Conservation (phyloP, 2,113 vertebrate genomes). For the Albula glossodonta region DNA sequence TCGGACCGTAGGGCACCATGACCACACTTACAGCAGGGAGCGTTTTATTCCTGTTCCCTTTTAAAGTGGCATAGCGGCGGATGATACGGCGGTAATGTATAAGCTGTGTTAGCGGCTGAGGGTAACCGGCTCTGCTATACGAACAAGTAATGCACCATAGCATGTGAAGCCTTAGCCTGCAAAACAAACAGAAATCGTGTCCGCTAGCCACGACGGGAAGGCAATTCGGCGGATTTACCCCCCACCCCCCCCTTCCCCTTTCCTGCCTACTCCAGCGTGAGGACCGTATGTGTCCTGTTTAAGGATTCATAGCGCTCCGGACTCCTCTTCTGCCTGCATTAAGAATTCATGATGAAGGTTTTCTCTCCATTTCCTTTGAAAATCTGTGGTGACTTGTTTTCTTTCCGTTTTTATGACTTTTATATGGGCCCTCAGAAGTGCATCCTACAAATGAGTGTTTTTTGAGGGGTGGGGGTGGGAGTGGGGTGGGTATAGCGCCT, state of each 20-base stretch:
- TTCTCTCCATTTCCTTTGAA: constrained; percentile 7
- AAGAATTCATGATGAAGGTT: constrained; percentile 6
- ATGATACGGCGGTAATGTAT: background rate
- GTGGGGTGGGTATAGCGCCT: too few species aligned
- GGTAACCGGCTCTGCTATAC: background rate
- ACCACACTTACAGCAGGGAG: background rate
- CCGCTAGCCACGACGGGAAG: background rate
- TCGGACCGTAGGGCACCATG: background rate
- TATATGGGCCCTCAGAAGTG: background rate
- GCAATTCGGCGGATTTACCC: background rate
- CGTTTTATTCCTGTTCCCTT: background rate
- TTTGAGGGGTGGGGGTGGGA: too few species aligned
- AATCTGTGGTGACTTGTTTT: background rate
- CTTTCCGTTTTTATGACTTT: background rate
- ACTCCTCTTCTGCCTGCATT: constrained; percentile 3
- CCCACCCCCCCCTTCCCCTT: background rate
- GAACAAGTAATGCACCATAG: background rate
- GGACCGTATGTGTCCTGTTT: background rate
- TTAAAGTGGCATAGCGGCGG: background rate
- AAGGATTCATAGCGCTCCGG: constrained; percentile 2
- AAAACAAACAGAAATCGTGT: background rate
- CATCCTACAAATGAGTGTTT: background rate
- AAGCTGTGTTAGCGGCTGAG: too few species aligned
- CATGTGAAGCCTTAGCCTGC: background rate
- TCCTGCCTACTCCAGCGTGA: background rate